Base-by-base conservation (phyloP, 2,888 invertebrate species). In the Nymphalis polychloros region DNA sequence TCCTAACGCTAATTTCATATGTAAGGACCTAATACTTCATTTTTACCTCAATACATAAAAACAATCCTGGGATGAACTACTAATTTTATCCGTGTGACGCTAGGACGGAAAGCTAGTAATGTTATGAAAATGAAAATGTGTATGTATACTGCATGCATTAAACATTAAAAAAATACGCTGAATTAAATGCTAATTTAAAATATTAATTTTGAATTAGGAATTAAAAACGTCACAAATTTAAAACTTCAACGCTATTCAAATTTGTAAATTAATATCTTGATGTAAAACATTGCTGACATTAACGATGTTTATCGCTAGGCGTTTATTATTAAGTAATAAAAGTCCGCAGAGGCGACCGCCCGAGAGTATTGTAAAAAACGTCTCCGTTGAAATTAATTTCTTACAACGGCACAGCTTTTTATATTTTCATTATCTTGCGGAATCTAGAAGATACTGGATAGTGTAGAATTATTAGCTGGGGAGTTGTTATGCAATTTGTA, bases 241-340 rank as follows among this genome's bases (percentile, higher is more conserved):
- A 48, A 68, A 63, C 31, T 64, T 65, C 68, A 48, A 46, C 31
- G 52, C 59, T 27, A 59, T 66, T 66, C 63, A 71, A 68, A 70
- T 71, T 68, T 70, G 68, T 53, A 73, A 73, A 74, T 74, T 71
- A 73, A 68, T 74, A 75, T 71, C 70, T 69, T 65, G 66, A 69
- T 74, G 73, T 76, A 75, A 73, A 75, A 75, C 72, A 71, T 75
- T 67, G 71, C 68, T 61, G 72, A 74, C 74, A 72, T 74, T 73
- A 76, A 77, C 69, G 74, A 77, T 77, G 75, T 75, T 77, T 76
- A 78, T 74, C 71, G 69, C 73, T 65, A 53, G 65, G 69, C 74
- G 74, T 78, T 79, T 80, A 78, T 78, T 78, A 77, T 77, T 73
- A 71, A 75, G 77, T 73, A 77, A 76, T 79, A 78, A 78, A 79